Evolutionary conservation across 2,113 vertebrate genomes (phyloP).

Genomic region (Mobula birostris): DNA sequence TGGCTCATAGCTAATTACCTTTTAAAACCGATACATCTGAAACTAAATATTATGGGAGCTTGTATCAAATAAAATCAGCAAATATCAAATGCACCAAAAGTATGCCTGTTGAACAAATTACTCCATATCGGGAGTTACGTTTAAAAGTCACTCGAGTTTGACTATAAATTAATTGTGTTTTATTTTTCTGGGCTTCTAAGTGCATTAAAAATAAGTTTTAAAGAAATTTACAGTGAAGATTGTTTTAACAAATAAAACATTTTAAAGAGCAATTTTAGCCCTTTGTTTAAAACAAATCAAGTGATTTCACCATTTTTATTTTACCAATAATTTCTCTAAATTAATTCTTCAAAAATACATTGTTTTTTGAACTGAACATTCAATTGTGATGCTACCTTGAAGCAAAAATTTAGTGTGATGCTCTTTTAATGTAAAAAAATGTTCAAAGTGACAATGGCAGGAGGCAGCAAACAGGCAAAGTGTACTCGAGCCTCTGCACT

Average conservation of each 20-base stretch:
- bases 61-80: not conserved
- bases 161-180: not conserved
- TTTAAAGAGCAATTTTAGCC: not conserved
- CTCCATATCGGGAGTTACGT: not conserved
- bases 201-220: not conserved
- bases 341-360: not conserved
- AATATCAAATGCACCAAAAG: not conserved
- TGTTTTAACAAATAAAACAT: too few relatives aligned
- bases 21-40: not conserved
- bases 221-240: not conserved
- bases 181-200: not conserved
- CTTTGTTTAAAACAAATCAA: not conserved
- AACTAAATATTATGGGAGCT: conserved; percentile 19
- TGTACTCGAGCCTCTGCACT: not conserved
- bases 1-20: not conserved
- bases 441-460: not conserved
- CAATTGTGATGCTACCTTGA: not conserved
- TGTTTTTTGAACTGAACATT: not conserved
- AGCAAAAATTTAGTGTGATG: not conserved
- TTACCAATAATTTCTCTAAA: not conserved
- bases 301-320: not conserved
- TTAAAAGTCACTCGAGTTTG: not conserved
- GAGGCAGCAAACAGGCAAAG: not conserved
- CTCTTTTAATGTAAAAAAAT: not conserved
- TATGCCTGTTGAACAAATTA: not conserved